Evolutionary conservation across 2,797 vertebrate species (phyloP), one percentile per base, ranked within the genome.

Genomic region (Chrosomus eos): DNA sequence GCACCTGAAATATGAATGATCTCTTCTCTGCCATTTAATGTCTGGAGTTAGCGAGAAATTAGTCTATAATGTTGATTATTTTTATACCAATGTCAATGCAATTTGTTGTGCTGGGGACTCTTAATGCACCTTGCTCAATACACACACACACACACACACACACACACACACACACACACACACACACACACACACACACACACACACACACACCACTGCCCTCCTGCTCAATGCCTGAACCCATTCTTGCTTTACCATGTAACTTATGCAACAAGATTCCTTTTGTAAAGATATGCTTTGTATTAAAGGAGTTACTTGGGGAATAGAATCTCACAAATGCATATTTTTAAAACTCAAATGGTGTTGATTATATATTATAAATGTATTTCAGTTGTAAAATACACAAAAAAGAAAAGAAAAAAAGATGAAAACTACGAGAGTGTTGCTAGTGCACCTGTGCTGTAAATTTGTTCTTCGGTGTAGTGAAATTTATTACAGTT

Each of bases 391-490:
- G 79, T 89, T 90, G 84, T 89, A 89, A 62, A 90, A 90, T 88
- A 88, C 16, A 87, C 58, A 88, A 78, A 48, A 74, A 64, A 31
- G n/a, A 64, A 64, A 64, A 31, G 60, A 64, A 62, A 62, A 26
- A n/a, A 28, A 43, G 2, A 75, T n/a, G 45, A 67, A 88, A 80
- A 36, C 40, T 79, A 79, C 48, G 83, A 58, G 87, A 80, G 71
- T 88, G 86, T 93, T 91, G 86, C 87, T 96, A 95, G 95, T 97
- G 95, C 95, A 95, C 94, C 92, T 95, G 96, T 97, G 96, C 92
- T 96, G 96, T 98, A 95, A 95, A 93, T 95, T 86, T 94, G 95
- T 97, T 96, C 91, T 95, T 95, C 93, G 92, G 91, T 97, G 96
- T 96, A 92, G 95, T 95, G 95, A 94, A 94, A 94, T 94, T 93